Percentiles rank a stretch among this genome's conserved stretches.
These are phyloP conservation scores for Phania funesta DNA, from an alignment of 2,888 invertebrate genomes.

Conservation along the genomic window DNA sequence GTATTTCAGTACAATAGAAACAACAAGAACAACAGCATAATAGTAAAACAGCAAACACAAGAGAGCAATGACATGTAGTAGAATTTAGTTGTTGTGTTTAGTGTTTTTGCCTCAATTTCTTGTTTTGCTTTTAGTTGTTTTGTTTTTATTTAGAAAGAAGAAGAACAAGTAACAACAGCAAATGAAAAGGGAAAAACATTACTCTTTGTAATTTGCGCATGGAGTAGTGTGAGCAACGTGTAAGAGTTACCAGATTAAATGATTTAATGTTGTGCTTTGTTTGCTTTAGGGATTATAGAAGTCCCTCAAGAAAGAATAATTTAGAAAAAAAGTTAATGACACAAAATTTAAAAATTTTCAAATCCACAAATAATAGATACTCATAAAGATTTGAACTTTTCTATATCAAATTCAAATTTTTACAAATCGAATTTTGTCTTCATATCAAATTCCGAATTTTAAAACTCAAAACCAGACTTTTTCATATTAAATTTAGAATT, in stretches of 20 bases:
- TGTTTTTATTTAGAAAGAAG: constrained; percentile 1
- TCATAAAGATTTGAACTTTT: no score
- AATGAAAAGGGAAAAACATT: not conserved
- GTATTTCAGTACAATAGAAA: constrained; percentile 19
- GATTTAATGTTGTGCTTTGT: not conserved
- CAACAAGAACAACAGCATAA: constrained; percentile 3
- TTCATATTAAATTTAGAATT: no score
- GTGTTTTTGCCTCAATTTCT: constrained; percentile 10
- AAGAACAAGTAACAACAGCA: constrained; percentile 11
- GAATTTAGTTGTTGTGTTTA: constrained; percentile 54
- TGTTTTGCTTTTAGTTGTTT: not conserved
- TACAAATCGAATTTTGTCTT: no score
- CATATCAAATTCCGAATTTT: no score
- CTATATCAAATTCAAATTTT: no score
- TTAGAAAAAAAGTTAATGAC: no score
- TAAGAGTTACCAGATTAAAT: constrained; percentile 6
- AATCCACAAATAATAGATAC: no score
- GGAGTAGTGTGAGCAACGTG: not conserved
- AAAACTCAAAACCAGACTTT: no score
- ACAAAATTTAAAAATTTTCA: no score
- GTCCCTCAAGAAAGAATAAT: no score
- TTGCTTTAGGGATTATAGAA: no score
- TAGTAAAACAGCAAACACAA: constrained; percentile 36
- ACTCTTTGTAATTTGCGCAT: not conserved
- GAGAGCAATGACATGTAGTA: constrained; percentile 65